These are phyloP conservation scores for Coccyzus lansbergi DNA, from an alignment of 2,797 vertebrate species.

Conservation along the genomic window DNA sequence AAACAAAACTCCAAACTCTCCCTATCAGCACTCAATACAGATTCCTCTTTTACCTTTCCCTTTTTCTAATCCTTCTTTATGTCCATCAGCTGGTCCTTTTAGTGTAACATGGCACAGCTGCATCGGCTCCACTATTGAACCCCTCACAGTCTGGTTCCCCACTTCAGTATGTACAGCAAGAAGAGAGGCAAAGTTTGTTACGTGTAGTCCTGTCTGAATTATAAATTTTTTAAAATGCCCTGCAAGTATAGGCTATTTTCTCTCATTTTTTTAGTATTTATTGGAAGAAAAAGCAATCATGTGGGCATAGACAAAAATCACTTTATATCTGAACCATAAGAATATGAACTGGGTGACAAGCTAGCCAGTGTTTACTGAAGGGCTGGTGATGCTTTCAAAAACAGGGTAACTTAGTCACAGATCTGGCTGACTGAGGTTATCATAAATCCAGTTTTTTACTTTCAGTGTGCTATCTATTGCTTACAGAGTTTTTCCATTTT, in stretches of 20 bases:
- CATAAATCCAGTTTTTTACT: not conserved
- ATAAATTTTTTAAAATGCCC: not conserved
- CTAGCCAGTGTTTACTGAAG: not conserved
- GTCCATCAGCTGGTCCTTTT: constrained; percentile 50
- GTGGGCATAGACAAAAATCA: not conserved
- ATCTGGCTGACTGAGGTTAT: not conserved
- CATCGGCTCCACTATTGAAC: constrained; percentile 24
- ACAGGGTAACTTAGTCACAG: not conserved
- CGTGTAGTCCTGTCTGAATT: not conserved
- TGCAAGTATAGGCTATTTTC: not conserved
- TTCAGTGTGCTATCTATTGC: not conserved
- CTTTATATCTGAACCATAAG: accelerated
- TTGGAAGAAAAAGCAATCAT: not conserved
- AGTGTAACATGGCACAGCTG: constrained; percentile 55
- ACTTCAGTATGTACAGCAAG: not conserved
- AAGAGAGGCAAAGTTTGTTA: not conserved
- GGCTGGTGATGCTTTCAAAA: not conserved
- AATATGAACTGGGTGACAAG: not conserved
- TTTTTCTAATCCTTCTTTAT: constrained; percentile 58
- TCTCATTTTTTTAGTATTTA: not conserved
- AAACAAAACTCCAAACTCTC: not conserved
- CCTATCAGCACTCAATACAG: not conserved
- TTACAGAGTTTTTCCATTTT: not conserved
- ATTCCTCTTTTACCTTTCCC: constrained; percentile 40
- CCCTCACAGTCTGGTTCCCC: not conserved